Evolutionary conservation across 2,888 invertebrate species (phyloP).

Genomic region (Idaea straminata): DNA sequence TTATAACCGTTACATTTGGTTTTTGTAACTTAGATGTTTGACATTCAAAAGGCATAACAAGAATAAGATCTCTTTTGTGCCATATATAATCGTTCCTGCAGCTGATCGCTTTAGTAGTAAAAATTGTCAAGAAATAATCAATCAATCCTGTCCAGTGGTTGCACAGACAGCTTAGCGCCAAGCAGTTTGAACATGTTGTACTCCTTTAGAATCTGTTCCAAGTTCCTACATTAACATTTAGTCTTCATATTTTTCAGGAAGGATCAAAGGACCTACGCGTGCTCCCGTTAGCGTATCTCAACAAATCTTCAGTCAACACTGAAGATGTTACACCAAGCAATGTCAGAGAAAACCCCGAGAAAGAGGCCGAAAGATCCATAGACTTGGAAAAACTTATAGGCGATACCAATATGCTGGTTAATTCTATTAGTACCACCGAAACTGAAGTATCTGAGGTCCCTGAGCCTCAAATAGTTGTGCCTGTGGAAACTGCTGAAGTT

Average conservation of each 20-base stretch:
- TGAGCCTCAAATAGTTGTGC: neutral
- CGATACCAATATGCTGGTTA: conserved; percentile 40
- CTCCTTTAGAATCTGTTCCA: neutral
- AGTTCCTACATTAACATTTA: neutral
- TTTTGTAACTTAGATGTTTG: no score
- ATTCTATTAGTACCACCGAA: conserved; percentile 6
- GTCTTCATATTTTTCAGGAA: conserved; percentile 47
- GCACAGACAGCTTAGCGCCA: no score
- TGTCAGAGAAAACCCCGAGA: conserved; percentile 49
- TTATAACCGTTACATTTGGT: no score
- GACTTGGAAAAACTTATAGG: conserved; percentile 65
- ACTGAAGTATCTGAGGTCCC: neutral
- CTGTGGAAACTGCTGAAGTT: conserved; percentile 5
- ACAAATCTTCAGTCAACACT: conserved; percentile 44
- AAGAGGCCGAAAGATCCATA: conserved; percentile 66
- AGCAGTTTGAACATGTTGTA: no score
- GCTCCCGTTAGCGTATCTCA: conserved; percentile 60
- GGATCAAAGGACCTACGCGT: conserved; percentile 51
- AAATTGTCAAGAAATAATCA: neutral
- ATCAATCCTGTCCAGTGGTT: neutral
- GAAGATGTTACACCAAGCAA: conserved; percentile 37
- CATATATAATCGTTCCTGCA: no score
- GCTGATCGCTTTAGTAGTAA: no score
- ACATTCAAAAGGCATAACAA: no score
- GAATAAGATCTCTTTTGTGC: no score